A percentile compares a stretch with the other conserved stretches of the same genome.
Evolutionary conservation across 2,888 invertebrate genomes (phyloP).

Genomic region (Notocelia uddmanniana): DNA sequence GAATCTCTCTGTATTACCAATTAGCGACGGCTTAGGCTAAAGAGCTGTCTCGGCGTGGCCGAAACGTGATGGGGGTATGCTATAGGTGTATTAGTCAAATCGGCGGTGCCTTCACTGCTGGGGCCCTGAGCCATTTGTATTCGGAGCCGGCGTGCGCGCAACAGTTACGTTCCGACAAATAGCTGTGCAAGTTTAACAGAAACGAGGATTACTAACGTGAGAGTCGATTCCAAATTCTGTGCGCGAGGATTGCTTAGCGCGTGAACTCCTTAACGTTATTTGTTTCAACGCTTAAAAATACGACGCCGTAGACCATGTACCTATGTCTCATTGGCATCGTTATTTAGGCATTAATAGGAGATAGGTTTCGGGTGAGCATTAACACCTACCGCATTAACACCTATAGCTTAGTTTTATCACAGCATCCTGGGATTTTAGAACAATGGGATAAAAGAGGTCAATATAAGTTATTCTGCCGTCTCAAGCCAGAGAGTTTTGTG

Average conservation of each 20-base stretch:
- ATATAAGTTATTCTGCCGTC: not conserved
- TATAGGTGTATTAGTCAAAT: conserved; percentile 65
- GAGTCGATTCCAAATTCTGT: conserved; percentile 29
- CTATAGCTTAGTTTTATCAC: too few relatives aligned
- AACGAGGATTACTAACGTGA: conserved; percentile 56
- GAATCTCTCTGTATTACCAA: conserved; percentile 28
- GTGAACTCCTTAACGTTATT: not conserved
- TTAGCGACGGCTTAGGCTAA: conserved; percentile 39
- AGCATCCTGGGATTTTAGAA: not conserved
- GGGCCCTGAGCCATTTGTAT: conserved; percentile 66
- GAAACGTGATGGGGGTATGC: conserved; percentile 60
- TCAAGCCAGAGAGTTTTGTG: not conserved
- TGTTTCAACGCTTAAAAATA: not conserved
- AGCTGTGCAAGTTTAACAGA: conserved; percentile 64
- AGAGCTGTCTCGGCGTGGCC: conserved; percentile 23
- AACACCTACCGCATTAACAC: too few relatives aligned
- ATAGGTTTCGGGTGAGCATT: too few relatives aligned
- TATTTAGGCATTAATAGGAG: too few relatives aligned
- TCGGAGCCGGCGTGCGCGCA: conserved; percentile 54
- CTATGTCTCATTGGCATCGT: too few relatives aligned
- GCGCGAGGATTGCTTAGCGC: not conserved
- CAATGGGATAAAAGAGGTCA: not conserved
- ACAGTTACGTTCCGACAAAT: conserved; percentile 76
- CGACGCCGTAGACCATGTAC: too few relatives aligned
- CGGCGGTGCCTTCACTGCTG: conserved; percentile 59